These are phyloP conservation scores for Mormyrops boulengeri DNA, from an alignment of 2,797 vertebrate genomes.

Conservation along the genomic window DNA sequence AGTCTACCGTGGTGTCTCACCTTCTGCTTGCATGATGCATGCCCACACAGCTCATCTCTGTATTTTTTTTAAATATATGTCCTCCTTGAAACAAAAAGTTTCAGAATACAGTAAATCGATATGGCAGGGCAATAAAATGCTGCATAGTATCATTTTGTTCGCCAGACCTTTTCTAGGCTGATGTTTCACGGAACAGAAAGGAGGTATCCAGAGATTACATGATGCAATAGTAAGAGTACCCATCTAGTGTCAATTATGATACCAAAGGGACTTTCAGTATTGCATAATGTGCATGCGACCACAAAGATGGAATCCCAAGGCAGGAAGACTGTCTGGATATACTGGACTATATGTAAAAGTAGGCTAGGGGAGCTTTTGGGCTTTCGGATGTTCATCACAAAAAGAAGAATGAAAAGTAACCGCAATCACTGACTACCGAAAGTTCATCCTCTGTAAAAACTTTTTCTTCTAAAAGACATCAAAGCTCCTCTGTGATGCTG, in stretches of 20 bases:
- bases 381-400: background rate
- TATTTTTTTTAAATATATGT: background rate
- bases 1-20: background rate
- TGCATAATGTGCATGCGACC: background rate
- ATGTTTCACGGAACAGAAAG: background rate
- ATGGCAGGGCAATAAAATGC: background rate
- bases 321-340: background rate
- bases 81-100: conserved; percentile 8
- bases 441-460: conserved; percentile 15
- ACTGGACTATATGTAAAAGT: conserved; percentile 6
- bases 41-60: background rate
- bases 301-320: background rate
- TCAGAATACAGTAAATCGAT: background rate
- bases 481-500: conserved; percentile 44
- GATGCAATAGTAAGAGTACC: background rate
- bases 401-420: conserved; percentile 17
- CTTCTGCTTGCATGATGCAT: conserved; percentile 8
- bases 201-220: background rate
- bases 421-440: background rate
- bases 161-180: background rate
- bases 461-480: conserved; percentile 44
- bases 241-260: background rate
- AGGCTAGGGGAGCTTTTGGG: background rate
- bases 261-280: background rate
- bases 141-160: background rate